Conservation (phyloP, 2,888 invertebrate genomes). For the Agriopis marginaria region DNA sequence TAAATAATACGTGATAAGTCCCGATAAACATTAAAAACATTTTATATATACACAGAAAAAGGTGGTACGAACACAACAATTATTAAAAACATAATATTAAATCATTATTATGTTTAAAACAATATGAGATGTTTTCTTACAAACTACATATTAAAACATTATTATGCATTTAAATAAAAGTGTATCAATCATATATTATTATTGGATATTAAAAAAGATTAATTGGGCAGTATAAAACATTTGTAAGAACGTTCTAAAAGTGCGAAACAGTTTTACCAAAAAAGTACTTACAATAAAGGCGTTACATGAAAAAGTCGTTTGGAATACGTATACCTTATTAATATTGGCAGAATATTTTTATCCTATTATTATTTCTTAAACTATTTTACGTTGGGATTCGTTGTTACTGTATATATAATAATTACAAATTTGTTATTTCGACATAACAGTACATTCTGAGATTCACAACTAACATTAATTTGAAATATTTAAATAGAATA, state of each 20-base stretch:
- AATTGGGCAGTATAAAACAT: neutral
- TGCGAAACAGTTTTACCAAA: neutral
- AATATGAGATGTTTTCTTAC: conserved; percentile 19
- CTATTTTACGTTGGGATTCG: conserved; percentile 53
- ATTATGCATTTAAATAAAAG: neutral
- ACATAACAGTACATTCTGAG: conserved; percentile 37
- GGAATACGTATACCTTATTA: conserved; percentile 6
- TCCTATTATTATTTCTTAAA: conserved; percentile 27
- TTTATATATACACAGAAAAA: conserved; percentile 55
- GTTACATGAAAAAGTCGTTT: neutral
- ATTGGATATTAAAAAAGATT: neutral
- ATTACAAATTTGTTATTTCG: conserved; percentile 25
- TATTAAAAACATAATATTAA: conserved; percentile 11
- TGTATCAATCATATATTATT: too few species aligned
- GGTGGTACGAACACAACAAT: conserved; percentile 70
- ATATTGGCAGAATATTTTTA: conserved; percentile 26
- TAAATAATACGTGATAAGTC: too few species aligned
- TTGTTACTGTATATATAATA: conserved; percentile 47
- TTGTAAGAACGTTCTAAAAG: neutral
- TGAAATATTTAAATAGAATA: conserved; percentile 31
- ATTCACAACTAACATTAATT: conserved; percentile 37
- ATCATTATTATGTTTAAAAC: conserved; percentile 26
- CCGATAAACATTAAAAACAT: too few species aligned
- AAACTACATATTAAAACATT: conserved; percentile 9
- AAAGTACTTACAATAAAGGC: neutral